These are phyloP conservation scores for Myotis myotis DNA, from an alignment of 2,797 vertebrate genomes.

Conservation along the genomic window DNA sequence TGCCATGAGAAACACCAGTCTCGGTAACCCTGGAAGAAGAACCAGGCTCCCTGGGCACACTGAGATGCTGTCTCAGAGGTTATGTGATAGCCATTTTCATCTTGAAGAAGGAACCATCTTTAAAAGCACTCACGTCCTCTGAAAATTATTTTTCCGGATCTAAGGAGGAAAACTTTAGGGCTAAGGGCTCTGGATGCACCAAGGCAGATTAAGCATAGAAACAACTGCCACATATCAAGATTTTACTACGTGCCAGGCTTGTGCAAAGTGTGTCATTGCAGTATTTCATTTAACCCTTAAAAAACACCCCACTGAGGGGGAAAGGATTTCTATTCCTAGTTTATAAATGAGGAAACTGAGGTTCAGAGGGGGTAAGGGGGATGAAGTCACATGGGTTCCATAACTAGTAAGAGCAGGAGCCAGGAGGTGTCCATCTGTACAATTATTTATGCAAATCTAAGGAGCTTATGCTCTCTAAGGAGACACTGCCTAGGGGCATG, in stretches of 20 bases:
- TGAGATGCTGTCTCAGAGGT: background rate
- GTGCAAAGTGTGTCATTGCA: background rate
- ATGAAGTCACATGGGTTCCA: background rate
- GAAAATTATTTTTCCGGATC: background rate
- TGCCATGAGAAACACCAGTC: background rate
- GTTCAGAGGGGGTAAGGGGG: background rate
- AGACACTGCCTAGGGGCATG: background rate
- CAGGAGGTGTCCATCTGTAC: background rate
- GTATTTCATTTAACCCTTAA: background rate
- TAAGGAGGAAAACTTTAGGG: background rate
- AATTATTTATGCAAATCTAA: background rate
- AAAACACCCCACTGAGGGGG: background rate
- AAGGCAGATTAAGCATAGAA: background rate
- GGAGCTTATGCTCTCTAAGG: background rate
- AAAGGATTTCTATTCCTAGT: background rate
- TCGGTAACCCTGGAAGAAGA: background rate
- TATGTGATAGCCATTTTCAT: background rate
- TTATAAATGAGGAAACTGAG: conserved; percentile 3
- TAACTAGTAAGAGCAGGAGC: background rate
- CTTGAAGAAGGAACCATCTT: background rate
- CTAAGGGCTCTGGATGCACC: background rate
- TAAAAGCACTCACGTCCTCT: background rate
- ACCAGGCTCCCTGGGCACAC: background rate
- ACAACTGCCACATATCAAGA: rapidly evolving
- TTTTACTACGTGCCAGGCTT: background rate